A percentile compares a stretch with the other conserved stretches of the same genome.
These are phyloP conservation scores for Anser cygnoides DNA, from an alignment of 2,113 vertebrate species.

Conservation along the genomic window DNA sequence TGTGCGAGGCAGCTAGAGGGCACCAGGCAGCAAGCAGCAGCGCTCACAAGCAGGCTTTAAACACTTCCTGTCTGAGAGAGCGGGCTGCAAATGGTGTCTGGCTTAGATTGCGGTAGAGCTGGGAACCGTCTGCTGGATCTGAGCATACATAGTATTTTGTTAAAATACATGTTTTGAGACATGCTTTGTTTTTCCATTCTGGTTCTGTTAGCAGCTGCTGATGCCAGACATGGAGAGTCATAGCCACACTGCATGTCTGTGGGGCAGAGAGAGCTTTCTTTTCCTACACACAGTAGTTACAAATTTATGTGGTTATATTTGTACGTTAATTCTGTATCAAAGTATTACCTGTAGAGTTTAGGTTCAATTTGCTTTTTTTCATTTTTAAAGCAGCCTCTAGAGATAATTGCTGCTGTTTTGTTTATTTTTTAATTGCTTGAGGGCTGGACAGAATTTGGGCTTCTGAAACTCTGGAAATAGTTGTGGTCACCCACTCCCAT, in stretches of 20 bases:
- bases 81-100: not conserved
- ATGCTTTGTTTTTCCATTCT: not conserved
- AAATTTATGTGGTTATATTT: not conserved
- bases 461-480: not conserved
- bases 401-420: not conserved
- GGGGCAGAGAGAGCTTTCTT: not conserved
- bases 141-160: not conserved
- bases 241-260: not conserved
- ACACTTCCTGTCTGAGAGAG: rapidly evolving
- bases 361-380: not conserved
- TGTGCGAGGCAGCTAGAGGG: not conserved
- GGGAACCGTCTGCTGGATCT: not conserved
- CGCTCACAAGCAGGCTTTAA: rapidly evolving
- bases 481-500: not conserved
- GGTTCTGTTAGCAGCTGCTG: not conserved
- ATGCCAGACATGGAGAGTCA: rapidly evolving
- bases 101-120: not conserved
- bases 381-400: not conserved
- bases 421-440: not conserved
- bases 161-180: not conserved
- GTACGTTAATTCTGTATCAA: not conserved
- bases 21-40: not conserved
- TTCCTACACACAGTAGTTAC: not conserved
- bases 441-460: not conserved
- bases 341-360: not conserved